Evolutionary conservation across 2,113 vertebrate genomes (phyloP).

Genomic region (Halcyon senegalensis): DNA sequence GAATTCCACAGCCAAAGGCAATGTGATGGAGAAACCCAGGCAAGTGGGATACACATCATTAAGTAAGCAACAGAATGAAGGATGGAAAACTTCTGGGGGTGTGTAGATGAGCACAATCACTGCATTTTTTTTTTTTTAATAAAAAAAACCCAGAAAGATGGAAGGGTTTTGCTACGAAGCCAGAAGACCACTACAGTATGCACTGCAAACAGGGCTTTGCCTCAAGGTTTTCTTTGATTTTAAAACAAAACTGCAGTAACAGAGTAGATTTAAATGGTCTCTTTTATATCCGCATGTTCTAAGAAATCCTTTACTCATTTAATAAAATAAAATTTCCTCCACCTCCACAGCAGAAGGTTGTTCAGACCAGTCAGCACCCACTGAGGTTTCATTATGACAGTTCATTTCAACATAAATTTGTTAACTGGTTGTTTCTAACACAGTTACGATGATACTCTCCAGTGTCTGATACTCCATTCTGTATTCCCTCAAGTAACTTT

Average conservation of each 20-base stretch:
- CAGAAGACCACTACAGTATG: not conserved
- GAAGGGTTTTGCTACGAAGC: not conserved
- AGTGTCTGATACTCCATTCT: conserved; percentile 3
- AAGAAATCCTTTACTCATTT: not conserved
- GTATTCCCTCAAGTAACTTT: conserved; percentile 56
- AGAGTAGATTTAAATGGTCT: not conserved
- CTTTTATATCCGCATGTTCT: not conserved
- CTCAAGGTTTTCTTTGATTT: not conserved
- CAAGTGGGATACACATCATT: conserved; percentile 85
- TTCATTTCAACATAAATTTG: conserved; percentile 28
- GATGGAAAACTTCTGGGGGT: conserved; percentile 76
- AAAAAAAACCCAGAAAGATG: conserved; percentile 49
- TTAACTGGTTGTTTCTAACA: conserved; percentile 19
- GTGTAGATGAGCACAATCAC: conserved; percentile 71
- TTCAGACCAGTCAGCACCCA: not conserved
- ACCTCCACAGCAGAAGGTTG: not conserved
- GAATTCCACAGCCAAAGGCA: conserved; percentile 73
- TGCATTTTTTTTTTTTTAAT: not conserved
- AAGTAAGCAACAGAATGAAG: conserved; percentile 87
- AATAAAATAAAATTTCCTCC: not conserved
- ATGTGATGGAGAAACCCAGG: conserved; percentile 76
- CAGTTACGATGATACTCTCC: conserved; percentile 21
- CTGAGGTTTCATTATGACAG: not conserved
- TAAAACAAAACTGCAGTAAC: not conserved
- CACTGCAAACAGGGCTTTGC: not conserved